These are phyloP conservation scores for Lepidochrysops patricia DNA, from an alignment of 2,888 invertebrate species.

Conservation along the genomic window DNA sequence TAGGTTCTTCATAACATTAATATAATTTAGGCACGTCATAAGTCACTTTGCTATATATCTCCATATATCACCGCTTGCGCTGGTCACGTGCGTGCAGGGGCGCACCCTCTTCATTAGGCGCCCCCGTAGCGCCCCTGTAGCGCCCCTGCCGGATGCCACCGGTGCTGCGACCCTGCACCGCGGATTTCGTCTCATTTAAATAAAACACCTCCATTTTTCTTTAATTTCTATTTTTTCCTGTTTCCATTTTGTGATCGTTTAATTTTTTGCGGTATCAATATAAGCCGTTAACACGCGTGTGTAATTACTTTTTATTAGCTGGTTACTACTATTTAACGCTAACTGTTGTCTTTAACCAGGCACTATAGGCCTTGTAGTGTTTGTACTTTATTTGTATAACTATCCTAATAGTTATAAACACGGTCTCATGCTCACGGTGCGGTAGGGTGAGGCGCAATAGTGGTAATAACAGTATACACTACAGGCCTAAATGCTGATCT, in stretches of 20 bases:
- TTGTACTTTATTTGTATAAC: no score
- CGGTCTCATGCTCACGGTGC: no score
- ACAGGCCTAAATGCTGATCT: no score
- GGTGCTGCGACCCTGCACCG: conserved; percentile 32
- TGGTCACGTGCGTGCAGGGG: conserved; percentile 37
- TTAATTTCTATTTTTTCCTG: conserved; percentile 9
- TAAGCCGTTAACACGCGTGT: neutral
- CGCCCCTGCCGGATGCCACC: conserved; percentile 29
- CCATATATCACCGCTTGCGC: conserved; percentile 25
- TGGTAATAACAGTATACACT: no score
- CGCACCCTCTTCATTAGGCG: conserved; percentile 63
- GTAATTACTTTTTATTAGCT: neutral
- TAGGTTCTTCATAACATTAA: neutral
- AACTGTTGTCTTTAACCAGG: neutral
- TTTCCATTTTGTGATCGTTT: neutral
- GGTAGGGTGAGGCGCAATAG: no score
- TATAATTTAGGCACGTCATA: neutral
- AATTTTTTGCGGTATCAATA: neutral
- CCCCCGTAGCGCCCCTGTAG: conserved; percentile 60
- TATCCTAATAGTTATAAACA: no score
- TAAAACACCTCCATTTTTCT: conserved; percentile 17
- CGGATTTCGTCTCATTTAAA: conserved; percentile 22
- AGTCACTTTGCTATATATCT: neutral
- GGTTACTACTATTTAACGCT: neutral
- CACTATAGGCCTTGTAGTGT: neutral